Evolutionary conservation across 2,888 invertebrate genomes (phyloP).

Genomic region (Lasioglossum villosulum): DNA sequence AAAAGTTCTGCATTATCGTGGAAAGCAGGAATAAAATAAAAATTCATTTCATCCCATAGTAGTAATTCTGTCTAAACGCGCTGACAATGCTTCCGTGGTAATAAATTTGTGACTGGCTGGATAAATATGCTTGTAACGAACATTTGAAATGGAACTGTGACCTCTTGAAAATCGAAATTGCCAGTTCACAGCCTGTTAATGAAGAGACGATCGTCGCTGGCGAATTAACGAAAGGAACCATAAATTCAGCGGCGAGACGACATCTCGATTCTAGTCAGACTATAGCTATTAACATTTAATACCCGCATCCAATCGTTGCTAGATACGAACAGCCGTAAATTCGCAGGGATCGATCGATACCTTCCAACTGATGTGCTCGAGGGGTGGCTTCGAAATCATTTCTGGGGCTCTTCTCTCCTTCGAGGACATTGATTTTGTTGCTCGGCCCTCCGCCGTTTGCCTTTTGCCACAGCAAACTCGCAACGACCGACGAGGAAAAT

Average conservation of each 20-base stretch:
- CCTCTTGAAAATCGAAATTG: not conserved
- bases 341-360: conserved; percentile 71
- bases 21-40: too few species aligned
- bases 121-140: not conserved
- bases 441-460: not conserved
- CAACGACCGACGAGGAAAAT: not conserved
- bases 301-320: conserved; percentile 58
- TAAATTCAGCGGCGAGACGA: conserved; percentile 8
- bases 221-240: not conserved
- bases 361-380: conserved; percentile 47
- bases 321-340: conserved; percentile 69
- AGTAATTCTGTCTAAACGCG: too few species aligned
- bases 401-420: conserved; percentile 23
- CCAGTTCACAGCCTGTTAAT: not conserved
- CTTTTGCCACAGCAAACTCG: not conserved
- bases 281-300: conserved; percentile 64
- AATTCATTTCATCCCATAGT: too few species aligned
- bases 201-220: not conserved
- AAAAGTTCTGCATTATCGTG: too few species aligned
- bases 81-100: not conserved
- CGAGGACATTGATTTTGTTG: conserved; percentile 30
- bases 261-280: conserved; percentile 35
- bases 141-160: not conserved
- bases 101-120: not conserved
- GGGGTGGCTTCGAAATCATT: conserved; percentile 56